Evolutionary conservation across 2,888 invertebrate genomes (phyloP), one percentile per base, ranked within the genome.

Genomic region (Oxyscelio sp.): DNA sequence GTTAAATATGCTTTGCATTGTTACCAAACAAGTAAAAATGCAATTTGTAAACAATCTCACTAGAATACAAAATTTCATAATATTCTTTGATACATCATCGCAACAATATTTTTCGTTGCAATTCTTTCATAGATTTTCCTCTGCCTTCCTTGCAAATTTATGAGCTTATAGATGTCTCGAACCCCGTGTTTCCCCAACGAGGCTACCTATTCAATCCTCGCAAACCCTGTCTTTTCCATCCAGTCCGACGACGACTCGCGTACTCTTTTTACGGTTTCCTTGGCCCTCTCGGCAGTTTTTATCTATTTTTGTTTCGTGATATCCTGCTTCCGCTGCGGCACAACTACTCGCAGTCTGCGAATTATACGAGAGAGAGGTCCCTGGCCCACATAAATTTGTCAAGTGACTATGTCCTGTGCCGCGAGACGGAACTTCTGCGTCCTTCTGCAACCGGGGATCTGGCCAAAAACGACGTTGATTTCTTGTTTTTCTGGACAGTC

Each of bases 141-240:
- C 50, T 21, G 58, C 27, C 56, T 75, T 77, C 50, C 86, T 83
- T 74, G 74, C 88, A 92, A 91, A 93, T 93, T 93, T 93, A 93
- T 91, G 91, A 91, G 91, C 91, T 93, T 92, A 93, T 93, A 92
- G 93, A 93, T 93, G 90, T 90, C 91, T 91, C 88, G 87, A 87
- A 80, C 68, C 68, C 61, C 65, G 48, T 6, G 63, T 58, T 45
- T 54, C 43, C 74, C 56, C 5, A 21, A 34, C 59, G 34, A 61
- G 73, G n/a, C 48, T 80, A 82, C 75, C 66, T 83, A 70, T 84
- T 79, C 78, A 63, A 52, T 63, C 59, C 78, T 83, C 77, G 45
- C 78, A 79, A 59, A 43, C 21, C 40, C 59, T 40, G 40, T 38
- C 21, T 65, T 63, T 74, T 61, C 68, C 63, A 52, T 52, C 61